Evolutionary conservation across 2,113 vertebrate species (phyloP).

Genomic region (Tragelaphus strepsiceros): DNA sequence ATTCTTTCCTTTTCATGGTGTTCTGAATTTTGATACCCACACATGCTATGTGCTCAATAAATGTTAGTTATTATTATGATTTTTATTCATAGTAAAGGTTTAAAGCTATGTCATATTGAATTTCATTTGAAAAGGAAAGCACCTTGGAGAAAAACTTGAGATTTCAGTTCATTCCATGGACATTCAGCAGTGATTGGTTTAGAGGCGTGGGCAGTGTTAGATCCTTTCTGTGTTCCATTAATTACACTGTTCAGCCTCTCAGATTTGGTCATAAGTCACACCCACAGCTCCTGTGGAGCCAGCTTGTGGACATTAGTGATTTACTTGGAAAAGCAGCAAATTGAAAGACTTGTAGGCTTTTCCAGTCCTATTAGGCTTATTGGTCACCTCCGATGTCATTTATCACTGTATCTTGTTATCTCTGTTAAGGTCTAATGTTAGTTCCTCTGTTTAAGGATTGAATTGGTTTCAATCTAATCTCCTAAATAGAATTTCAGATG

Average conservation of each 20-base stretch:
- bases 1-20: not conserved
- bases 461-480: slow-evolving; percentile 61
- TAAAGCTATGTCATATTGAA: not conserved
- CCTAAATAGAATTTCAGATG: slow-evolving; percentile 50
- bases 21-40: not conserved
- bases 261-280: not conserved
- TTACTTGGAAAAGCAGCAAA: slow-evolving; percentile 25
- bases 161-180: not conserved
- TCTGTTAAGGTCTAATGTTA: slow-evolving; percentile 36
- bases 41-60: not conserved
- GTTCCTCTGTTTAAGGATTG: slow-evolving; percentile 54
- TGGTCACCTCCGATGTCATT: slow-evolving; percentile 46
- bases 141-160: slow-evolving; percentile 31
- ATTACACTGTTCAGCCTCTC: not conserved
- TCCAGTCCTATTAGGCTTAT: slow-evolving; percentile 29
- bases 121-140: not conserved
- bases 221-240: not conserved
- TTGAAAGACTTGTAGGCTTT: slow-evolving; percentile 32
- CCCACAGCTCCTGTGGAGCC: not conserved
- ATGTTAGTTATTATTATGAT: not conserved
- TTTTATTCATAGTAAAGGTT: not conserved
- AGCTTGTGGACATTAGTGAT: not conserved
- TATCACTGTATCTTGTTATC: slow-evolving; percentile 53
- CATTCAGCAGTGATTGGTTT: not conserved
- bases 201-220: not conserved